phyloP scores from a whole-genome alignment of 2,888 invertebrate genomes.

The Rhodophaea formosa region DNA sequence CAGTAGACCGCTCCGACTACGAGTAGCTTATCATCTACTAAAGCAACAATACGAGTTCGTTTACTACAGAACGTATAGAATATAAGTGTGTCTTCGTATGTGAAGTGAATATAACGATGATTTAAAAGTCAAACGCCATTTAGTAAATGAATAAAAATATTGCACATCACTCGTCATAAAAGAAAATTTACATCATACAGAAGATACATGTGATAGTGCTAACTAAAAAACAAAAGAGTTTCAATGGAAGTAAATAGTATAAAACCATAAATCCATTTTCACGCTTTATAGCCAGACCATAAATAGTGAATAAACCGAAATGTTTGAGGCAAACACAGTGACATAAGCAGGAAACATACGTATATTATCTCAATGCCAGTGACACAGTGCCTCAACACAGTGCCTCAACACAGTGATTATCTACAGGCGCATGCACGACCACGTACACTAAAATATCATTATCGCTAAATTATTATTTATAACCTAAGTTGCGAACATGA shows the following conservation, averaged over 20 bases:
- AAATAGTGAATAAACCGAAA: background rate
- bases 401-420: slow-evolving; percentile 4
- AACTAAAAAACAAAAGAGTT: too few species aligned
- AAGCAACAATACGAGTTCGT: background rate
- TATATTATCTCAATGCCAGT: slow-evolving; percentile 12
- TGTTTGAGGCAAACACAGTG: background rate
- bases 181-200: too few species aligned
- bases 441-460: background rate
- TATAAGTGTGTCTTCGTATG: background rate
- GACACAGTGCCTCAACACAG: background rate
- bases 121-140: background rate
- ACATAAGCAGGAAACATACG: background rate
- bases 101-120: background rate
- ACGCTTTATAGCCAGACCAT: background rate
- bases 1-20: background rate
- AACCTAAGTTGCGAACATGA: background rate
- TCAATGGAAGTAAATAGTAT: background rate
- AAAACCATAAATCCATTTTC: background rate
- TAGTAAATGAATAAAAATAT: too few species aligned
- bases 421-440: slow-evolving; percentile 6
- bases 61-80: background rate
- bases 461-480: background rate
- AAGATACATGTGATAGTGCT: too few species aligned
- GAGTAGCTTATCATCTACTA: background rate
- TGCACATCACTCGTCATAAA: too few species aligned